A percentile compares a stretch with the other conserved stretches of the same genome.
These are phyloP conservation scores for Xiphophorus couchianus DNA, from an alignment of 2,113 vertebrate species.

Conservation along the genomic window DNA sequence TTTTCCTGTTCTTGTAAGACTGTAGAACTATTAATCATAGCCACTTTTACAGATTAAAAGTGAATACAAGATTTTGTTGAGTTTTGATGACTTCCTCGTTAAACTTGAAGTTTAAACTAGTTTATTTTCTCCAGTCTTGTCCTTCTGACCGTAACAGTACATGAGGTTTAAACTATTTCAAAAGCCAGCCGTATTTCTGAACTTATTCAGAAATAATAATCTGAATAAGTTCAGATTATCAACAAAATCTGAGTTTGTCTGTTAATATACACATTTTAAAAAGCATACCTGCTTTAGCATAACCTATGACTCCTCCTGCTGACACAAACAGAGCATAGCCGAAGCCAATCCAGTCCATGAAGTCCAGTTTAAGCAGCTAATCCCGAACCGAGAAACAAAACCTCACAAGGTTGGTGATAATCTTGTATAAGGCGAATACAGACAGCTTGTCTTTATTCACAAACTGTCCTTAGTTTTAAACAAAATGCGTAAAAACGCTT, in stretches of 20 bases:
- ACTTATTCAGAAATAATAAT: too few relatives aligned
- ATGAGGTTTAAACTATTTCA: neutral
- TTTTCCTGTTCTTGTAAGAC: too few relatives aligned
- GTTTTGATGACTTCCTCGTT: too few relatives aligned
- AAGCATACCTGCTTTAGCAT: conserved; percentile 86
- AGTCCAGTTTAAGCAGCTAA: neutral
- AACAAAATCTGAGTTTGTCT: neutral
- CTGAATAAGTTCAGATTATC: too few relatives aligned
- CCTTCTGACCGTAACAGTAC: too few relatives aligned
- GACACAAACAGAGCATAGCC: conserved; percentile 86
- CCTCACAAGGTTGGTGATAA: neutral
- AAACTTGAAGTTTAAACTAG: too few relatives aligned
- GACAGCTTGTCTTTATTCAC: neutral
- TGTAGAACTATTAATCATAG: too few relatives aligned
- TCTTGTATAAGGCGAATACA: too few relatives aligned
- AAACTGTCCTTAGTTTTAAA: neutral
- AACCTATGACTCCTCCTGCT: conserved; percentile 87
- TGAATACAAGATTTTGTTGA: too few relatives aligned
- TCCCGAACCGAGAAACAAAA: neutral
- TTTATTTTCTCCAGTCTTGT: too few relatives aligned
- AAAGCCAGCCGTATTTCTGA: neutral
- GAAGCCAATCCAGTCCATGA: conserved; percentile 88
- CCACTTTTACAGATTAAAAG: too few relatives aligned
- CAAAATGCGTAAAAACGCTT: neutral
- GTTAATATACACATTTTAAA: neutral